Evolutionary conservation across 2,888 invertebrate genomes (phyloP), one percentile per base, ranked within the genome.

Genomic region (Drosophila suboccidentalis): DNA sequence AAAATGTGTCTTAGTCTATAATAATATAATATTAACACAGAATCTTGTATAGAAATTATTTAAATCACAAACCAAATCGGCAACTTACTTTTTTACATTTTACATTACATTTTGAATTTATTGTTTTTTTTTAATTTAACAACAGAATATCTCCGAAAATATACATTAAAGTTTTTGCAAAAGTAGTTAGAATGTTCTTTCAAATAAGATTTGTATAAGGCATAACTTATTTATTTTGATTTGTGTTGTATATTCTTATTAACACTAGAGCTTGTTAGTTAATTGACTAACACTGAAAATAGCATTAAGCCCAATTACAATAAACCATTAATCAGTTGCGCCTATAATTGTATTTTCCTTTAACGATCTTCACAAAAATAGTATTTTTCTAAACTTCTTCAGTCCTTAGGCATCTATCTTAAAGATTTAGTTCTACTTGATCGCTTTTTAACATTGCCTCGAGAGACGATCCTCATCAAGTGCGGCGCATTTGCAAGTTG

Each of bases 401-500:
- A 44, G 13, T 13, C 1, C 22, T 3, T 6, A 6, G 6, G 13
- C 13, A 22, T 6, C 13, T 3, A 13, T 5, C 22, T 22, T 2
- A 8, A 8, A n/a, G 44, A 13, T 0, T 22, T 11, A 22, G 6
- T 44, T 44, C 2, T 2, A 22, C 13, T 22, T 22, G 13, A 22
- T 19, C 1, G 6, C 5, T 15, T 15, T 39, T 22, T 39, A 19
- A 5, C 15, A 26, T 58, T 58, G 44, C 46, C 44, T n/a, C 13
- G 13, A 54, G 41, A 34, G 9, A 34, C 44, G 63, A 71, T 44
- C 17, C 39, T 46, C 73, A 63, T 60, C 60, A 64, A 26, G 22
- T 41, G 38, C 3, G 19, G 38, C 55, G 26, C 41, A 61, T 64
- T 74, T 61, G 60, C 59, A 64, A 60, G 59, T 53, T 62, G 80